Evolutionary conservation across 2,113 vertebrate species (phyloP).

Genomic region (Antechinus stuartii): DNA sequence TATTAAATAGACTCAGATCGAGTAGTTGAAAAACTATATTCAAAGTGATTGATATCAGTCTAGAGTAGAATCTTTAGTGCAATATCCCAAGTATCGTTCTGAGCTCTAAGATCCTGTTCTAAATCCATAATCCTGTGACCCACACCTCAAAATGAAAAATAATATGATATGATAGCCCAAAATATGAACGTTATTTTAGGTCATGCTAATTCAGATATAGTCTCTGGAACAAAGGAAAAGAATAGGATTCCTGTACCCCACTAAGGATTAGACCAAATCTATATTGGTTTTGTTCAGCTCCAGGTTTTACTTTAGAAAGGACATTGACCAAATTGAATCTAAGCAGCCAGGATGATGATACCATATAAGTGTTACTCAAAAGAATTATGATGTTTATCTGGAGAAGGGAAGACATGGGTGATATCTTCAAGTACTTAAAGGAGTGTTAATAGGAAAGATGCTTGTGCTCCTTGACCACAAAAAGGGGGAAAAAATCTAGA

Average conservation of each 20-base stretch:
- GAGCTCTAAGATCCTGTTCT: neutral
- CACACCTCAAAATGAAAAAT: neutral
- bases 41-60: neutral
- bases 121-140: neutral
- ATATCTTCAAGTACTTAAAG: neutral
- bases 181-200: no score
- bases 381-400: neutral
- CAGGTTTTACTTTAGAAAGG: neutral
- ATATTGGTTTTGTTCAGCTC: neutral
- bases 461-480: neutral
- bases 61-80: neutral
- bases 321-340: neutral
- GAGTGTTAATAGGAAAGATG: neutral
- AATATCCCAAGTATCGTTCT: neutral
- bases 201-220: neutral
- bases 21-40: neutral
- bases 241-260: neutral
- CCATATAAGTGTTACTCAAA: neutral
- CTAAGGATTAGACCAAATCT: neutral
- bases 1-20: neutral
- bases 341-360: neutral
- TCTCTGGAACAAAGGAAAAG: neutral
- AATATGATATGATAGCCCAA: neutral
- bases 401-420: neutral
- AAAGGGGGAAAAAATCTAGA: neutral